phyloP scores from a whole-genome alignment of 2,797 vertebrate species.

The Phoxinus dragarum region DNA sequence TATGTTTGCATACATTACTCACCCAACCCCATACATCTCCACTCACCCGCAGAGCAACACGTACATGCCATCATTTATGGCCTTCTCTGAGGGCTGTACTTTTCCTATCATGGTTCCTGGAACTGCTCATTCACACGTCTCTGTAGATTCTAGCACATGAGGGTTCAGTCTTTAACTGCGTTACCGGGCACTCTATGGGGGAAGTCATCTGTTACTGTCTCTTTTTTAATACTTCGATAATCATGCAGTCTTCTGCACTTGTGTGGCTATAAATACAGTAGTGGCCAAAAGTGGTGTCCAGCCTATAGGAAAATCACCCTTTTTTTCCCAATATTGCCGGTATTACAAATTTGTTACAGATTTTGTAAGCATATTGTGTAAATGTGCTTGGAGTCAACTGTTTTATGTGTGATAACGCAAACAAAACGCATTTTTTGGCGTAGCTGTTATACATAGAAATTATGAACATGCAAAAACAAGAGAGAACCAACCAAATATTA shows the following conservation, averaged over 20 bases:
- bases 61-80: slow-evolving; percentile 13
- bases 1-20: slow-evolving; percentile 24
- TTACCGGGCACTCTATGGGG: slow-evolving; percentile 22
- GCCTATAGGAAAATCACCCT: neutral
- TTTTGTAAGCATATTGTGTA: no score
- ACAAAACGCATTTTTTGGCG: no score
- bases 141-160: neutral
- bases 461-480: no score
- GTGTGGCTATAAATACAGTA: neutral
- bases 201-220: slow-evolving; percentile 25
- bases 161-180: slow-evolving; percentile 10
- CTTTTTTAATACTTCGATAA: slow-evolving; percentile 9
- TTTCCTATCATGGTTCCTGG: slow-evolving; percentile 35
- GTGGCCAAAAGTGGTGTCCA: neutral
- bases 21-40: neutral
- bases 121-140: slow-evolving; percentile 29
- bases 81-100: slow-evolving; percentile 13
- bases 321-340: neutral
- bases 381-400: no score
- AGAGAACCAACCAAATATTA: no score
- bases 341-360: no score
- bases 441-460: no score
- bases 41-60: slow-evolving; percentile 22
- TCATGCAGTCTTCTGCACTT: slow-evolving; percentile 5
- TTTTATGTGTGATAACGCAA: no score